Conservation (phyloP, 1,140 invertebrate genomes). For the Ostrea edulis region DNA sequence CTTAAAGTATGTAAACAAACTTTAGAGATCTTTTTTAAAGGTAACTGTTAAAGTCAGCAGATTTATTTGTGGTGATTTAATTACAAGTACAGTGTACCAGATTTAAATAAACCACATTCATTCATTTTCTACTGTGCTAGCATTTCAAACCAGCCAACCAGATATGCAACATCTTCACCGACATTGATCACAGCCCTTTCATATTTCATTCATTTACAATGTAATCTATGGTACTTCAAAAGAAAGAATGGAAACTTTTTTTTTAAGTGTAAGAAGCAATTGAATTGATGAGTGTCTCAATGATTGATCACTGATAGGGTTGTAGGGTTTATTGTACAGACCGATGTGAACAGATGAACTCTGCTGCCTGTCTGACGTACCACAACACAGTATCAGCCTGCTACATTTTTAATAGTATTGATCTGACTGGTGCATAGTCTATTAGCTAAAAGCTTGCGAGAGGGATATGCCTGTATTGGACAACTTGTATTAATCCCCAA, state of each 20-base stretch:
- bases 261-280: conserved; percentile 1
- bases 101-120: neutral
- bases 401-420: conserved; percentile 31
- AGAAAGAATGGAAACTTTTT: neutral
- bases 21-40: too few species aligned
- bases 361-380: neutral
- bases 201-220: conserved; percentile 6
- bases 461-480: conserved; percentile 14
- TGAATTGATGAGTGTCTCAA: conserved; percentile 35
- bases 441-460: conserved; percentile 36
- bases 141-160: conserved; percentile 8
- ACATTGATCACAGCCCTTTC: neutral
- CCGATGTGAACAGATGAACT: neutral
- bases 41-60: too few species aligned
- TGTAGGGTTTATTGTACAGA: neutral
- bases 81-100: neutral
- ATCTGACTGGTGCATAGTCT: neutral
- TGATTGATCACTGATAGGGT: conserved; percentile 27
- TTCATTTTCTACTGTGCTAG: neutral
- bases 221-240: neutral
- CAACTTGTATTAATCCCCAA: conserved; percentile 21
- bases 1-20: too few species aligned
- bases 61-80: neutral
- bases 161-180: neutral
- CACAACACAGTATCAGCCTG: neutral